Evolutionary conservation across 64 coral and sea anemone species (phyloP).

Genomic region (Montipora efflorescens): DNA sequence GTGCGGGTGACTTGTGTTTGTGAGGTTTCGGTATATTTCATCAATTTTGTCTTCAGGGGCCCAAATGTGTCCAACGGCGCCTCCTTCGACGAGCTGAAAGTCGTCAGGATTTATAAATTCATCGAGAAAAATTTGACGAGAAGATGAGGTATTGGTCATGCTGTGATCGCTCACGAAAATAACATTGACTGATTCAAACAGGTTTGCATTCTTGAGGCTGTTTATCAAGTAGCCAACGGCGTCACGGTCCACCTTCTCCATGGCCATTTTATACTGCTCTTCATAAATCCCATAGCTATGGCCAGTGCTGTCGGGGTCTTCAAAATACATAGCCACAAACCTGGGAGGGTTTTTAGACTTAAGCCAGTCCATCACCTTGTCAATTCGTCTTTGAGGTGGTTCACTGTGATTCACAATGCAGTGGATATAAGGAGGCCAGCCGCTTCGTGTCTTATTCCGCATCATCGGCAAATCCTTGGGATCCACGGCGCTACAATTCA

Average conservation of each 20-base stretch:
- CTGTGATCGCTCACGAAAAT: conserved; percentile 80
- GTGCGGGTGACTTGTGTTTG: conserved; percentile 18
- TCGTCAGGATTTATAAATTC: conserved; percentile 42
- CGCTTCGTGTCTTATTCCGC: conserved; percentile 48
- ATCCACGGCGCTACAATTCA: conserved; percentile 61
- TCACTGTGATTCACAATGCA: conserved; percentile 77
- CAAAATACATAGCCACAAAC: conserved; percentile 72
- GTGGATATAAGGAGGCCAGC: conserved; percentile 67
- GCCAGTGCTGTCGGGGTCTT: conserved; percentile 59
- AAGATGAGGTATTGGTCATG: conserved; percentile 62
- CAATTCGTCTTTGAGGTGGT: conserved; percentile 45
- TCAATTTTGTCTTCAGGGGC: conserved; percentile 37
- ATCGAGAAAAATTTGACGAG: conserved; percentile 56
- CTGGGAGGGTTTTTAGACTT: conserved; percentile 41
- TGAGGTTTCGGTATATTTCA: conserved; percentile 62
- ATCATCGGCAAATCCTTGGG: conserved; percentile 43
- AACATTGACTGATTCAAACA: conserved; percentile 82
- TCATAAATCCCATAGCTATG: conserved; percentile 38
- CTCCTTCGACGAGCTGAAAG: conserved; percentile 55
- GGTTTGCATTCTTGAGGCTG: conserved; percentile 54
- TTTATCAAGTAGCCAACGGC: conserved; percentile 77
- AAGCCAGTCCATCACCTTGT: conserved; percentile 82
- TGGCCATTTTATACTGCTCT: conserved; percentile 52
- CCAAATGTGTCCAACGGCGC: conserved; percentile 68
- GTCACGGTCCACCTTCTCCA: conserved; percentile 58